phyloP scores from a whole-genome alignment of 2,797 vertebrate genomes.

The Cossypha niveicapilla region DNA sequence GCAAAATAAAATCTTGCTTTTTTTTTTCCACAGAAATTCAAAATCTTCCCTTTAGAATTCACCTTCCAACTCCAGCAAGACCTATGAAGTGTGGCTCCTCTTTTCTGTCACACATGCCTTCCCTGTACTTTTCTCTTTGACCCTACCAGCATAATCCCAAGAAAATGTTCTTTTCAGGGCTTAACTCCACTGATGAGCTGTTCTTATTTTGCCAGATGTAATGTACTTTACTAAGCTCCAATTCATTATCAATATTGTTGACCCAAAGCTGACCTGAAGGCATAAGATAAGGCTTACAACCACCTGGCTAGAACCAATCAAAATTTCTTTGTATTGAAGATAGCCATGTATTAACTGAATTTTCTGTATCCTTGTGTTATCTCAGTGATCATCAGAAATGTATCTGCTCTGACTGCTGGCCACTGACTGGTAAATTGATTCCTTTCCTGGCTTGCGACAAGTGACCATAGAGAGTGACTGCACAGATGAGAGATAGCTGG shows the following conservation, averaged over 20 bases:
- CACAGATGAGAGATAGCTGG: background rate
- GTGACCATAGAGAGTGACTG: background rate
- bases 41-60: background rate
- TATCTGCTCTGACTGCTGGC: background rate
- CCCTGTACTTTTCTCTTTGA: background rate
- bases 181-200: background rate
- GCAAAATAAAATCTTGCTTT: background rate
- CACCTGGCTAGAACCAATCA: background rate
- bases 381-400: constrained; percentile 12
- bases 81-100: background rate
- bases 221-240: background rate
- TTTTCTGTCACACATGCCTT: background rate
- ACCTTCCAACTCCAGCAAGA: background rate
- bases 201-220: background rate
- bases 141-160: background rate
- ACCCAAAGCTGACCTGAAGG: background rate
- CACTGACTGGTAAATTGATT: constrained; percentile 7
- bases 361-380: constrained; percentile 11
- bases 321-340: constrained; percentile 10
- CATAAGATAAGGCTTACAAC: background rate
- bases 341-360: background rate
- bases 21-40: background rate
- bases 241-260: background rate
- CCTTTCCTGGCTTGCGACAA: background rate
- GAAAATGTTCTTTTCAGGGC: background rate